These are phyloP conservation scores for Corythoichthys intestinalis DNA, from an alignment of 2,113 vertebrate species.

Conservation along the genomic window DNA sequence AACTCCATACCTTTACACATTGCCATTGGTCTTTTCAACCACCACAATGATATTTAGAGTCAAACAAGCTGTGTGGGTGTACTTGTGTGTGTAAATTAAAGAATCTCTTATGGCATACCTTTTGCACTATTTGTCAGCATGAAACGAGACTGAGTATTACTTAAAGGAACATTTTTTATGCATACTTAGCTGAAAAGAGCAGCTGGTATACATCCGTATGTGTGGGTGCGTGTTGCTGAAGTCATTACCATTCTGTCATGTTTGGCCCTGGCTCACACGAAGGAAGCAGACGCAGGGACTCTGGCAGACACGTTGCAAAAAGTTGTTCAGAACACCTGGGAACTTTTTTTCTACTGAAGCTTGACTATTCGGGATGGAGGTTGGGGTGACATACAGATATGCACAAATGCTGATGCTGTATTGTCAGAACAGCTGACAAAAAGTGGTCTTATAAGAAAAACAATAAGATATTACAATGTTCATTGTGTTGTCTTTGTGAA, in stretches of 20 bases:
- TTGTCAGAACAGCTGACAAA: too few species aligned
- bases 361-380: neutral
- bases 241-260: conserved; percentile 68
- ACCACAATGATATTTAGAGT: conserved; percentile 35
- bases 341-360: conserved; percentile 15
- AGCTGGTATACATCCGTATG: conserved; percentile 52
- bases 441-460: too few species aligned
- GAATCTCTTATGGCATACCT: conserved; percentile 55
- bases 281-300: conserved; percentile 27
- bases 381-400: neutral
- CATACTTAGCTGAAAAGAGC: conserved; percentile 56
- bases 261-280: conserved; percentile 46
- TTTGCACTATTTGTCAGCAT: conserved; percentile 68
- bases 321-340: conserved; percentile 17
- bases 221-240: conserved; percentile 22
- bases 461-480: neutral
- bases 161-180: conserved; percentile 56
- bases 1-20: conserved; percentile 32
- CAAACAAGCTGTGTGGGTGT: conserved; percentile 17
- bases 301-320: conserved; percentile 30
- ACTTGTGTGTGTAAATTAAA: conserved; percentile 3
- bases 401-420: neutral
- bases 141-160: conserved; percentile 63
- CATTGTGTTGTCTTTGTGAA: too few species aligned
- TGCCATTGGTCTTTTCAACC: conserved; percentile 30